Percentiles rank a stretch among this genome's conserved stretches.
Evolutionary conservation across 2,797 vertebrate species (phyloP).

Genomic region (Gobio occitaniae): DNA sequence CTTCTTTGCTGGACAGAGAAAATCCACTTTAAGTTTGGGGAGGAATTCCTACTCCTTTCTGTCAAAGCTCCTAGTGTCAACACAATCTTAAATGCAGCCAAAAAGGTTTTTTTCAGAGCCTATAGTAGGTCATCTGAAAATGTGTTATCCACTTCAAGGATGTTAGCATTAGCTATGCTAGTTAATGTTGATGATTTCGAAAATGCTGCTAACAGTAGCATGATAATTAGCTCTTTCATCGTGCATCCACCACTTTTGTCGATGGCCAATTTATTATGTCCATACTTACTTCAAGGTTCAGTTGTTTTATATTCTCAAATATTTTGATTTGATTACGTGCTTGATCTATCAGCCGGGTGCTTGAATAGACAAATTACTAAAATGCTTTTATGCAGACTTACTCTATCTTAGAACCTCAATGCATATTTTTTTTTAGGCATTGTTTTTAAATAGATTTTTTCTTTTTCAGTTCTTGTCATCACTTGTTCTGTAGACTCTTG

Average conservation of each 20-base stretch:
- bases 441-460: background rate
- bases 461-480: background rate
- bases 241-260: background rate
- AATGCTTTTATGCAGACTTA: constrained; percentile 32
- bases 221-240: background rate
- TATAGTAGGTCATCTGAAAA: background rate
- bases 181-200: background rate
- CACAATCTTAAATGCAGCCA: background rate
- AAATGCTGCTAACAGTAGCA: background rate
- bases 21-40: background rate
- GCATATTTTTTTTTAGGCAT: background rate
- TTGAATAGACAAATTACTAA: background rate
- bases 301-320: no score
- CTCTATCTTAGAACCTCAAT: constrained; percentile 15
- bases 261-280: background rate
- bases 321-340: background rate
- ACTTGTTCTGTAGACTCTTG: background rate
- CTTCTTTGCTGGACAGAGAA: background rate
- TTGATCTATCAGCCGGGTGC: background rate
- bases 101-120: background rate
- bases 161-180: background rate
- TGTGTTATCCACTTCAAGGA: background rate
- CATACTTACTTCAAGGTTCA: background rate
- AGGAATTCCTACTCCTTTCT: constrained; percentile 8
- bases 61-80: background rate